Evolutionary conservation across 2,888 invertebrate species (phyloP).

Genomic region (Marronus borbonicus): DNA sequence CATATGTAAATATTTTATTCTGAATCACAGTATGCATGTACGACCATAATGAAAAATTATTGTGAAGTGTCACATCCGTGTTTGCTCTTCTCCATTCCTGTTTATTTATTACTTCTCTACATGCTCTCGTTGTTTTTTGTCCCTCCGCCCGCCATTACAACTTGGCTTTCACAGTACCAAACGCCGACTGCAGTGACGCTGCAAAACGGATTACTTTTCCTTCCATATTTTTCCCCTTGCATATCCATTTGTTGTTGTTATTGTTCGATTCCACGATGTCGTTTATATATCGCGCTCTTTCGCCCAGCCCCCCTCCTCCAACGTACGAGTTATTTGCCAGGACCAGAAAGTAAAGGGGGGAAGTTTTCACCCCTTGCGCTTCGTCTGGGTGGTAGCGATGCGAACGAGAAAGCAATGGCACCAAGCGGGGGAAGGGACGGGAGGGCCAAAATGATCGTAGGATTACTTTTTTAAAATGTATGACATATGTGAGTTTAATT

Average conservation of each 20-base stretch:
- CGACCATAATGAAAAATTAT: neutral
- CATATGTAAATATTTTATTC: too few relatives aligned
- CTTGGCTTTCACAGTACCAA: neutral
- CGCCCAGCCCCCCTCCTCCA: neutral
- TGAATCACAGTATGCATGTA: too few relatives aligned
- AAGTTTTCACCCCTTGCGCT: neutral
- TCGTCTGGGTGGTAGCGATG: conserved; percentile 40
- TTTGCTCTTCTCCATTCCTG: neutral
- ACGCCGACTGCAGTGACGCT: conserved; percentile 3
- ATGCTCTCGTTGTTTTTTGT: neutral
- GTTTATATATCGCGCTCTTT: neutral
- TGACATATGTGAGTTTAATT: conserved; percentile 41
- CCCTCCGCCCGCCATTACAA: too few relatives aligned
- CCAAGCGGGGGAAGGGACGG: neutral
- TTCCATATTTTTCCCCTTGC: neutral
- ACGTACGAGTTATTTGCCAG: neutral
- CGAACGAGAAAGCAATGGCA: neutral
- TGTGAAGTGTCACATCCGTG: neutral
- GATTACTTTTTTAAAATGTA: conserved; percentile 30
- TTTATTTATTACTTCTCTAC: neutral
- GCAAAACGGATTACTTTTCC: conserved; percentile 34
- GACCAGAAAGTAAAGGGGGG: neutral
- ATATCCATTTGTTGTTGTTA: conserved; percentile 13
- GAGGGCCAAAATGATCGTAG: neutral
- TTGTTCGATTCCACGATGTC: conserved; percentile 7